These are phyloP conservation scores for Patella depressa DNA, from an alignment of 2,888 invertebrate species.

Conservation along the genomic window DNA sequence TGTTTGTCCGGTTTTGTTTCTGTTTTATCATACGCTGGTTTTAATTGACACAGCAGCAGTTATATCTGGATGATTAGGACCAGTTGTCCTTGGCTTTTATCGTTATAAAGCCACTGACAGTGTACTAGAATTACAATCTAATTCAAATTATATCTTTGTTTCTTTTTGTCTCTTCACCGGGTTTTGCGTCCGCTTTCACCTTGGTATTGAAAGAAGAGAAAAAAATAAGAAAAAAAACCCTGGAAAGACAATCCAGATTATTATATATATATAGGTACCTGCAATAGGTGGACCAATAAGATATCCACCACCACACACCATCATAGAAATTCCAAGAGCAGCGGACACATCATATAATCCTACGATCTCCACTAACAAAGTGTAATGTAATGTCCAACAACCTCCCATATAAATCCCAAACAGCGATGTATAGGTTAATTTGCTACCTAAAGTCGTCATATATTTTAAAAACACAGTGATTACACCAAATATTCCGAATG, in stretches of 20 bases:
- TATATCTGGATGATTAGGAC: too few species aligned
- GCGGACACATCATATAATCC: not conserved
- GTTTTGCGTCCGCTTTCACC: not conserved
- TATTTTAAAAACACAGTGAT: not conserved
- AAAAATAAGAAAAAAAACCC: too few species aligned
- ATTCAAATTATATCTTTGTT: too few species aligned
- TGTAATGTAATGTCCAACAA: conserved; percentile 1
- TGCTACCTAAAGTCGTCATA: not conserved
- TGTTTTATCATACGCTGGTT: too few species aligned
- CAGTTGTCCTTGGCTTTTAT: too few species aligned
- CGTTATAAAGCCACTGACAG: too few species aligned
- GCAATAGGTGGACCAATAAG: not conserved
- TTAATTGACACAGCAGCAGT: too few species aligned
- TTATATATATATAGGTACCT: not conserved
- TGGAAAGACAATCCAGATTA: not conserved
- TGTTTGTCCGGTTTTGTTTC: too few species aligned
- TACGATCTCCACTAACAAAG: not conserved
- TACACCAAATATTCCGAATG: not conserved
- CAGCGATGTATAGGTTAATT: not conserved
- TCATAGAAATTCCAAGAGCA: not conserved
- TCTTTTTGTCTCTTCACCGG: too few species aligned
- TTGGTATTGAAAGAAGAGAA: not conserved
- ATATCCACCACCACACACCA: not conserved
- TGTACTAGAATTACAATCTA: too few species aligned
- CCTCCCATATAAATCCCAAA: not conserved